Evolutionary conservation across 2,888 invertebrate species (phyloP), one percentile per base, ranked within the genome.

Genomic region (Diadegma fenestrale): DNA sequence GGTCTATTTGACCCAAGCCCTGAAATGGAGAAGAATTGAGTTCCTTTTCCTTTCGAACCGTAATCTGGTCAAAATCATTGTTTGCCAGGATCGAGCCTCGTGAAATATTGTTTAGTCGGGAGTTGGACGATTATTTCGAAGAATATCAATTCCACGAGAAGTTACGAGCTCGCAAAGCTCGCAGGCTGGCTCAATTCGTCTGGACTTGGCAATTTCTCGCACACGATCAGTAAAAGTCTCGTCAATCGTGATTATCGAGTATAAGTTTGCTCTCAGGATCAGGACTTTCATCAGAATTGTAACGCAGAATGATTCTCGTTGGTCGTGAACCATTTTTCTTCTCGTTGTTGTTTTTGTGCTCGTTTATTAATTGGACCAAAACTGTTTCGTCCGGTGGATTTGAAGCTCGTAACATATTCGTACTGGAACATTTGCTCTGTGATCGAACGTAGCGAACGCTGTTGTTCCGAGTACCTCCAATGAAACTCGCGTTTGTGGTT

Each of bases 401-500:
- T 12, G 80, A 79, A 17, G 51, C 80, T 58, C 76, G 48, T 5
- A 71, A 33, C 14, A 83, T 54, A 54, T 75, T 88, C n/a, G 64
- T n/a, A 8, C 54, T 68, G n/a, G 80, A 78, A 30, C 26, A 82
- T 66, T 85, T 84, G 43, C 61, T 80, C n/a, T 87, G 84, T 6
- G 75, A 41, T 17, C 85, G 84, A 17, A 80, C 69, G n/a, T 86
- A 58, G 2, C 86, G 85, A 8, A 82, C 72, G 37, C 87, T 87
- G 58, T 81, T 84, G 48, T 69, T 83, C 0, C 87, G 71, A 17
- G 85, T 85, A 0, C 73, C 80, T 17, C 75, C 48, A 75, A 87
- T 82, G 14, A 83, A 86, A 75, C 88, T 90, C 37, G 89, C 89
- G 54, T 89, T 90, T 2, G 89, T 89, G 63, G 89, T 83, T 8